Conservation (phyloP, 2,888 invertebrate genomes). For the Epicampocera succincta region DNA sequence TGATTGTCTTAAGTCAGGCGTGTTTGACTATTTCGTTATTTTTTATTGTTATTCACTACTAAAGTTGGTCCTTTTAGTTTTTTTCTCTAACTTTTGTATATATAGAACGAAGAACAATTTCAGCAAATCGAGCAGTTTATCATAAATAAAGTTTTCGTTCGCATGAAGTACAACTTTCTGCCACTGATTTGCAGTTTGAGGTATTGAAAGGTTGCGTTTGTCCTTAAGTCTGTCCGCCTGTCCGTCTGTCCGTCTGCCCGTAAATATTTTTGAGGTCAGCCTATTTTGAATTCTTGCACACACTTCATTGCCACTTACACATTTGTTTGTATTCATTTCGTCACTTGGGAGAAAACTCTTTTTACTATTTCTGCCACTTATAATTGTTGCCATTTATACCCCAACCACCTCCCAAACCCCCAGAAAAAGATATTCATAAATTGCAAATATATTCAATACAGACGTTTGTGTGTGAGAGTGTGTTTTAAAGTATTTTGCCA, state of each 20-base stretch:
- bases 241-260: slow-evolving; percentile 6
- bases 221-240: slow-evolving; percentile 2
- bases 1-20: no score
- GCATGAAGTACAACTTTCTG: slow-evolving; percentile 46
- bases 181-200: slow-evolving; percentile 48
- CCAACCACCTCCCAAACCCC: no score
- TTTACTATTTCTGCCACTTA: slow-evolving; percentile 29
- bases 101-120: no score
- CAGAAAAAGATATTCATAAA: slow-evolving; percentile 43
- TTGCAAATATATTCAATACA: slow-evolving; percentile 17
- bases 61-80: slow-evolving; percentile 28
- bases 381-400: slow-evolving; percentile 63
- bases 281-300: slow-evolving; percentile 73
- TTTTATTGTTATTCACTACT: no score
- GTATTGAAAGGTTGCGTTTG: slow-evolving; percentile 61
- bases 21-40: no score
- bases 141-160: slow-evolving; percentile 16
- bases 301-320: slow-evolving; percentile 21
- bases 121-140: slow-evolving; percentile 39
- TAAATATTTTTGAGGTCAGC: slow-evolving; percentile 76
- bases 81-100: no score
- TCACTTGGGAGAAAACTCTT: slow-evolving; percentile 63
- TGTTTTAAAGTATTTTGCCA: slow-evolving; percentile 64
- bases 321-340: slow-evolving; percentile 66
- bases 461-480: slow-evolving; percentile 47